Conservation (phyloP, 2,113 vertebrate species). For the Cariama cristata region DNA sequence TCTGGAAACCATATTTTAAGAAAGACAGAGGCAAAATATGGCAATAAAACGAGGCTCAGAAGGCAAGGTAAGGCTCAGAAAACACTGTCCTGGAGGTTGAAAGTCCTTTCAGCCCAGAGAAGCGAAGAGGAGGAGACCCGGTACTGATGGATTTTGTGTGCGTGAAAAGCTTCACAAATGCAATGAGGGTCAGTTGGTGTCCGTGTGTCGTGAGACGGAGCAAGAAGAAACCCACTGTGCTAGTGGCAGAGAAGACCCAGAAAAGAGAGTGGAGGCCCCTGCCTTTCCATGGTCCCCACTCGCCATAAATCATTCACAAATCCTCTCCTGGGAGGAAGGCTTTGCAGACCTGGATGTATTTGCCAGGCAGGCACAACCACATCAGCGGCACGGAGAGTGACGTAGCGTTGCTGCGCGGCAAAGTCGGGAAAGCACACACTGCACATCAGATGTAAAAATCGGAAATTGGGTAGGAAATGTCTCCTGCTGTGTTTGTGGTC, state of each 20-base stretch:
- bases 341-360: neutral
- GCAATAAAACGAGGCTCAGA: neutral
- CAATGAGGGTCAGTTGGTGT: neutral
- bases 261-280: neutral
- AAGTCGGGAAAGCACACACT: neutral
- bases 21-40: neutral
- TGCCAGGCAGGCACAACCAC: neutral
- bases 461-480: neutral
- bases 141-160: neutral
- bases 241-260: neutral
- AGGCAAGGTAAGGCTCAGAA: neutral
- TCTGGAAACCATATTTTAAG: neutral
- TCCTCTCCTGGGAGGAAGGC: neutral
- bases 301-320: neutral
- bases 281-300: rapidly evolving
- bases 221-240: neutral
- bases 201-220: neutral
- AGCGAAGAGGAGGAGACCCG: neutral
- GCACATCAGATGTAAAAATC: neutral
- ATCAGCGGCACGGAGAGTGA: rapidly evolving
- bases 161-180: neutral
- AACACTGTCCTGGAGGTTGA: neutral
- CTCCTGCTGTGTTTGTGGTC: neutral
- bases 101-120: neutral
- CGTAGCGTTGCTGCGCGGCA: rapidly evolving